Conservation (phyloP, 2,113 vertebrate genomes). For the Lethenteron reissneri region DNA sequence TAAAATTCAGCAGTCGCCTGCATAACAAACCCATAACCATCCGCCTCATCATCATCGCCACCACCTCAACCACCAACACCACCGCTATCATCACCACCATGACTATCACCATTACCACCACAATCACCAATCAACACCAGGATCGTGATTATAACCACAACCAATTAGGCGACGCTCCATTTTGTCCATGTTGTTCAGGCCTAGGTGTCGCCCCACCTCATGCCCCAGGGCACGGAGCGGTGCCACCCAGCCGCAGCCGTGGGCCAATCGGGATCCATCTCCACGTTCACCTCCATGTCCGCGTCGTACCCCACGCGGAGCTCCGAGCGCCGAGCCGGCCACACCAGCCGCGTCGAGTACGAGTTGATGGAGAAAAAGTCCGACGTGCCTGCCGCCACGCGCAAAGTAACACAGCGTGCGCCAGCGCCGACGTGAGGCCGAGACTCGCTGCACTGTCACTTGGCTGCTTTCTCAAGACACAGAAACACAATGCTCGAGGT, state of each 20-base stretch:
- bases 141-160: too few relatives aligned
- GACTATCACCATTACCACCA: too few relatives aligned
- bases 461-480: too few relatives aligned
- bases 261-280: not conserved
- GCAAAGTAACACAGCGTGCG: not conserved
- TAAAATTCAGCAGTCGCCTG: slow-evolving; percentile 39
- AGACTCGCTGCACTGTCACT: too few relatives aligned
- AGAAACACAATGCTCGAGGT: too few relatives aligned
- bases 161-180: too few relatives aligned
- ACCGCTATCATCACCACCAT: too few relatives aligned
- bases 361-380: slow-evolving; percentile 4
- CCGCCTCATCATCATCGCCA: too few relatives aligned
- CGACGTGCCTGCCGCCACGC: not conserved
- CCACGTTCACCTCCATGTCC: not conserved
- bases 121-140: too few relatives aligned
- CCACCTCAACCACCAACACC: too few relatives aligned
- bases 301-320: not conserved
- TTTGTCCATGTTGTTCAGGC: too few relatives aligned
- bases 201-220: not conserved
- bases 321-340: not conserved
- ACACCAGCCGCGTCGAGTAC: not conserved
- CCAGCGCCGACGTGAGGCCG: too few relatives aligned
- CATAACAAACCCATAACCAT: not conserved
- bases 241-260: not conserved
- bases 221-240: slow-evolving; percentile 3